A percentile compares a stretch with the other conserved stretches of the same genome.
Conservation (phyloP, 2,888 invertebrate genomes). For the Eupithecia subumbrata region DNA sequence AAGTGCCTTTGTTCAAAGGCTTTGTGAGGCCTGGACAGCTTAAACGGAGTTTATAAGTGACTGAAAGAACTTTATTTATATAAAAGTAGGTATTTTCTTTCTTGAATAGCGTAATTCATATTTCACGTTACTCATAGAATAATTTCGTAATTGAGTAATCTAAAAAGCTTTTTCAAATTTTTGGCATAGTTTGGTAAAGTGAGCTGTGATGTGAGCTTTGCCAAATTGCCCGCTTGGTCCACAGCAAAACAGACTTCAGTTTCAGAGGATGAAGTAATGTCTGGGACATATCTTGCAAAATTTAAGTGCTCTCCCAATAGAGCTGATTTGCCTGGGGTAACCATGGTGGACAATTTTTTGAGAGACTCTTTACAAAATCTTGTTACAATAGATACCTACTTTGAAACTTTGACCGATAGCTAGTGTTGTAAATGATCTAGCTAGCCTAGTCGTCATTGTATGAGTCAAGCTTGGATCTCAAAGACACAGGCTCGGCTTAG, state of each 20-base stretch:
- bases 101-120: background rate
- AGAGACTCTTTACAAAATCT: no score
- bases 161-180: background rate
- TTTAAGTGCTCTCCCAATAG: background rate
- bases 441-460: no score
- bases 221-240: background rate
- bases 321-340: background rate
- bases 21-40: background rate
- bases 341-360: background rate
- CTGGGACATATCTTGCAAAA: background rate
- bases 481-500: no score
- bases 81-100: background rate
- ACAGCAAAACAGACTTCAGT: background rate
- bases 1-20: background rate
- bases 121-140: background rate
- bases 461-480: no score
- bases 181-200: constrained; percentile 17
- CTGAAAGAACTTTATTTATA: background rate
- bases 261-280: background rate
- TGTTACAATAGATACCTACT: no score
- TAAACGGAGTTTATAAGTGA: background rate
- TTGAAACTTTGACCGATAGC: no score
- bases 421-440: no score
- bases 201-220: background rate
- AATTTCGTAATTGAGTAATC: background rate